phyloP scores from a whole-genome alignment of 2,888 invertebrate genomes.

The Quadroppia sp. region DNA sequence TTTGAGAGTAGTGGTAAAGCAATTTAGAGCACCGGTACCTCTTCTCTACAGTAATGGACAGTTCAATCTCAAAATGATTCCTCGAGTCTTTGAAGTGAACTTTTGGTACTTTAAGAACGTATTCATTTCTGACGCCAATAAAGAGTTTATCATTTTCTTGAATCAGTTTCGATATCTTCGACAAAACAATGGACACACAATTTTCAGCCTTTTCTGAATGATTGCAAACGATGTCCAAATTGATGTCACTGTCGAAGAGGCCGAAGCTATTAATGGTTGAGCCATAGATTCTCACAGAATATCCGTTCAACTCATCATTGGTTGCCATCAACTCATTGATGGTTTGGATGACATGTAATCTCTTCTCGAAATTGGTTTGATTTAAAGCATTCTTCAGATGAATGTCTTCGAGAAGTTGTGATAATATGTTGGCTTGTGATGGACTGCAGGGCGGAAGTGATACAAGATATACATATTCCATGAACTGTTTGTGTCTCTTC shows the following conservation, averaged over 20 bases:
- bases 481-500: not conserved
- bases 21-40: constrained; percentile 41
- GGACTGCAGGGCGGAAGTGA: not conserved
- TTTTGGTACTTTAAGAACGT: constrained; percentile 43
- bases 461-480: not conserved
- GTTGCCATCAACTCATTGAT: not conserved
- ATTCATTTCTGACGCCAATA: constrained; percentile 42
- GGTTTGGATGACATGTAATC: not conserved
- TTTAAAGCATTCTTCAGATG: not conserved
- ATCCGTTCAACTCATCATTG: not conserved
- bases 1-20: constrained; percentile 49
- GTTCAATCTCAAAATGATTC: not conserved
- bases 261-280: constrained; percentile 55
- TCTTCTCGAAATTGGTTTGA: not conserved
- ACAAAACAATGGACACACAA: constrained; percentile 40
- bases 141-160: constrained; percentile 37
- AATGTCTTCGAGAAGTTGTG: not conserved
- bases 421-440: not conserved
- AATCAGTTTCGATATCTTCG: constrained; percentile 39
- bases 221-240: constrained; percentile 51
- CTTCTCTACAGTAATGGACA: constrained; percentile 16
- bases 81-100: constrained; percentile 42
- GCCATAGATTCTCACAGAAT: constrained; percentile 49
- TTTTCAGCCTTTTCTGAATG: not conserved
- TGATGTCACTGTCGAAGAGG: constrained; percentile 54